These are phyloP conservation scores for Toxonevra muliebris DNA, from an alignment of 2,888 invertebrate genomes.

Conservation along the genomic window DNA sequence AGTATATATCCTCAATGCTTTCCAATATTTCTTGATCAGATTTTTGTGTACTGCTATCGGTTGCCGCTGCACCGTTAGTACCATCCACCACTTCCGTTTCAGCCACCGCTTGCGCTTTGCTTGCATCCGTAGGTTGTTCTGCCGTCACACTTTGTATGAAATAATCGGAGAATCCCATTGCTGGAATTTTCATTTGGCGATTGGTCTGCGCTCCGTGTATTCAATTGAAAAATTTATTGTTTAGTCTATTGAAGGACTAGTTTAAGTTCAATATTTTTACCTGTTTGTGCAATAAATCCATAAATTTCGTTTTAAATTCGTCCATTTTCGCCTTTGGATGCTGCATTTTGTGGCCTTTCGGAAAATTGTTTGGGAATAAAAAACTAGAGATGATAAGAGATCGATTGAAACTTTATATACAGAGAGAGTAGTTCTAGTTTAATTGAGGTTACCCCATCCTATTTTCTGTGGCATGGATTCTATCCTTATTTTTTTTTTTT, in stretches of 20 bases:
- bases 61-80: conserved; percentile 18
- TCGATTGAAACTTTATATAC: too few relatives aligned
- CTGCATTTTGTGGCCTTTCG: conserved; percentile 28
- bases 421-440: too few relatives aligned
- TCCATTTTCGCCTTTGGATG: conserved; percentile 60
- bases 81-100: not conserved
- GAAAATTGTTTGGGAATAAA: not conserved
- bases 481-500: too few relatives aligned
- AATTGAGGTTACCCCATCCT: too few relatives aligned
- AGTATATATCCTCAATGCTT: conserved; percentile 61
- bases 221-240: conserved; percentile 6
- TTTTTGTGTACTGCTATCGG: conserved; percentile 49
- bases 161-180: conserved; percentile 65
- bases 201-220: conserved; percentile 47
- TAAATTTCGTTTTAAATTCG: conserved; percentile 63
- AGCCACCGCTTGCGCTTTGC: conserved; percentile 25
- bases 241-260: not conserved
- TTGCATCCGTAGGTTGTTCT: conserved; percentile 41
- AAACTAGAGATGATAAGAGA: too few relatives aligned
- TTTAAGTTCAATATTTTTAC: conserved; percentile 42
- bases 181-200: conserved; percentile 64
- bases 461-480: too few relatives aligned
- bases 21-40: conserved; percentile 65
- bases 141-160: conserved; percentile 63
- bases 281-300: conserved; percentile 64